Evolutionary conservation across 2,113 vertebrate species (phyloP).

Genomic region (Sciurus niger): DNA sequence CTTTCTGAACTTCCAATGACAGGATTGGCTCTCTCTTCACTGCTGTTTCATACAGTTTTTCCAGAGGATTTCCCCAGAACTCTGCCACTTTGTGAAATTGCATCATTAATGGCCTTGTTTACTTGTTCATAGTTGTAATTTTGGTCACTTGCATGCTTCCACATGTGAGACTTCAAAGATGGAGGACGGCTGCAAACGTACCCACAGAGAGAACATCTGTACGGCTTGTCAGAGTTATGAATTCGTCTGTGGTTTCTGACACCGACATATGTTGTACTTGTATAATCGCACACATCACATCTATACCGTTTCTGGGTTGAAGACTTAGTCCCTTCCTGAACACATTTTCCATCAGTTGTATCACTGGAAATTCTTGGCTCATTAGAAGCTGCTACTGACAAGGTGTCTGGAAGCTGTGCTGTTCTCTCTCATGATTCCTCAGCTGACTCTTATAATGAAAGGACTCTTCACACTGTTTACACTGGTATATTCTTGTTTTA

Average conservation of each 20-base stretch:
- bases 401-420: conserved; percentile 89
- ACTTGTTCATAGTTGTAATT: conserved; percentile 99
- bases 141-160: conserved; percentile 99
- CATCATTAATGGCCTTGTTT: conserved; percentile 98
- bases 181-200: conserved; percentile 99
- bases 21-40: conserved; percentile 83
- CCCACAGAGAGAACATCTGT: conserved; percentile 98
- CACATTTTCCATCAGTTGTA: conserved; percentile 82
- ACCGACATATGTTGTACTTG: conserved; percentile 96
- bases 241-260: conserved; percentile 98
- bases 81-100: conserved; percentile 96
- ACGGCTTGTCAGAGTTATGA: conserved; percentile 97
- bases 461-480: conserved; percentile 93
- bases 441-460: conserved; percentile 97
- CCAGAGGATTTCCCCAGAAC: conserved; percentile 86
- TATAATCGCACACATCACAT: conserved; percentile 97
- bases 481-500: conserved; percentile 95
- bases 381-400: conserved; percentile 83
- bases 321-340: conserved; percentile 87
- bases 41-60: conserved; percentile 82
- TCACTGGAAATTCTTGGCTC: conserved; percentile 85
- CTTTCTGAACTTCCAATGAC: conserved; percentile 86
- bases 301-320: conserved; percentile 93
- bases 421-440: conserved; percentile 91
- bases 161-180: conserved; percentile 99